A percentile compares a stretch with the other conserved stretches of the same genome.
Conservation (phyloP, 2,888 invertebrate species). For the Thera obeliscata region DNA sequence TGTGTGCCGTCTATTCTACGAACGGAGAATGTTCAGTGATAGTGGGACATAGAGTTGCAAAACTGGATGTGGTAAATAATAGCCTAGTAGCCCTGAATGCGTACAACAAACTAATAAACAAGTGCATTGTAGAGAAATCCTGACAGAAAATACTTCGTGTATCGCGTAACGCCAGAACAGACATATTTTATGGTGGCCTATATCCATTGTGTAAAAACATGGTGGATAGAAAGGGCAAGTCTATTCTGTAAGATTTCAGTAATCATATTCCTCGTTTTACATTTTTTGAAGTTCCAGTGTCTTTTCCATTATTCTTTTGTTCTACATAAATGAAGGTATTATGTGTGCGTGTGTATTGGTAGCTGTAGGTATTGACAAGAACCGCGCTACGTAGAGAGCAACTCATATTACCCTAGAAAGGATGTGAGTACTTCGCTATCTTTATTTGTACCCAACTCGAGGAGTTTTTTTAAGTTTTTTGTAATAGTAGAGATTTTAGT, state of each 20-base stretch:
- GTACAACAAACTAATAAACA: no score
- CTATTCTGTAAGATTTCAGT: no score
- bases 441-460: not conserved
- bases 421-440: not conserved
- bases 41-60: conserved; percentile 7
- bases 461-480: not conserved
- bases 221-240: no score
- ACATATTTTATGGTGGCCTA: no score
- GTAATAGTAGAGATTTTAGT: no score
- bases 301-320: conserved; percentile 8
- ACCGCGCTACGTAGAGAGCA: not conserved
- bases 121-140: no score
- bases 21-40: conserved; percentile 22
- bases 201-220: no score
- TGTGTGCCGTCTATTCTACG: conserved; percentile 45
- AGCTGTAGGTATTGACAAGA: conserved; percentile 7
- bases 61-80: conserved; percentile 11
- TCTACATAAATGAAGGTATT: not conserved
- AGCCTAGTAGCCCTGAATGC: no score
- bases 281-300: not conserved
- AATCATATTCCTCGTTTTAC: no score
- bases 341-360: conserved; percentile 17
- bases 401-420: conserved; percentile 14
- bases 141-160: no score
- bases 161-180: no score